These are phyloP conservation scores for Triplophysa tibetana DNA, from an alignment of 2,113 vertebrate species.

Conservation along the genomic window DNA sequence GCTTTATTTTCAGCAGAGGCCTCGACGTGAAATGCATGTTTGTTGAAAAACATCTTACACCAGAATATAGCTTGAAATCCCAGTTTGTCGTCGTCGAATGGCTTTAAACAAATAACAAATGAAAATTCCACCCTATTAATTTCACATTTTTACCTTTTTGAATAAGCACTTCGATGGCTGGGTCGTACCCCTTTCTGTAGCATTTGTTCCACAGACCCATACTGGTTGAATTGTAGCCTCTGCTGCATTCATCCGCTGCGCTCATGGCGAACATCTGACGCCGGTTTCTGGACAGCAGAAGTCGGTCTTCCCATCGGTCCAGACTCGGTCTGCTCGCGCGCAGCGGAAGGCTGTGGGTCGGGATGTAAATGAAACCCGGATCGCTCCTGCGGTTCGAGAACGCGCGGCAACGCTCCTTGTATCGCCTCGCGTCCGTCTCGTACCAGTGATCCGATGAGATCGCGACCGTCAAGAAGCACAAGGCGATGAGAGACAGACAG, in stretches of 20 bases:
- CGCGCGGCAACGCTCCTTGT: slow-evolving; percentile 84
- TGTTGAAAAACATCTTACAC: too few relatives aligned
- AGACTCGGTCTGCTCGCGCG: slow-evolving; percentile 80
- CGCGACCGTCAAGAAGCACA: slow-evolving; percentile 86
- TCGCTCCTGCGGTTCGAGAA: slow-evolving; percentile 83
- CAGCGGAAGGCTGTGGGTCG: slow-evolving; percentile 87
- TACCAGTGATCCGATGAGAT: slow-evolving; percentile 91
- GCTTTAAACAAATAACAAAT: too few relatives aligned
- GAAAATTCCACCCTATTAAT: too few relatives aligned
- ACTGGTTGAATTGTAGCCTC: slow-evolving; percentile 87
- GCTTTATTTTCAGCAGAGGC: too few relatives aligned
- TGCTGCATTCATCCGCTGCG: slow-evolving; percentile 81
- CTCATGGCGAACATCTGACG: slow-evolving; percentile 86
- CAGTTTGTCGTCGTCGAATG: too few relatives aligned
- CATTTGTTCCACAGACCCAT: slow-evolving; percentile 89
- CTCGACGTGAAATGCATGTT: too few relatives aligned
- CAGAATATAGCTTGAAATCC: too few relatives aligned
- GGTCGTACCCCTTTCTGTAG: slow-evolving; percentile 82
- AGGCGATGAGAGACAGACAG: slow-evolving; percentile 83
- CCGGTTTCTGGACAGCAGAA: slow-evolving; percentile 76
- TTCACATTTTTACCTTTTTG: slow-evolving; percentile 76
- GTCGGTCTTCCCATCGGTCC: slow-evolving; percentile 80
- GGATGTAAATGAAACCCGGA: slow-evolving; percentile 88
- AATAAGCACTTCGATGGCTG: slow-evolving; percentile 81
- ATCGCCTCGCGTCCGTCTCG: slow-evolving; percentile 86